Conservation (phyloP, 2,113 vertebrate species). For the Cottus gobio region DNA sequence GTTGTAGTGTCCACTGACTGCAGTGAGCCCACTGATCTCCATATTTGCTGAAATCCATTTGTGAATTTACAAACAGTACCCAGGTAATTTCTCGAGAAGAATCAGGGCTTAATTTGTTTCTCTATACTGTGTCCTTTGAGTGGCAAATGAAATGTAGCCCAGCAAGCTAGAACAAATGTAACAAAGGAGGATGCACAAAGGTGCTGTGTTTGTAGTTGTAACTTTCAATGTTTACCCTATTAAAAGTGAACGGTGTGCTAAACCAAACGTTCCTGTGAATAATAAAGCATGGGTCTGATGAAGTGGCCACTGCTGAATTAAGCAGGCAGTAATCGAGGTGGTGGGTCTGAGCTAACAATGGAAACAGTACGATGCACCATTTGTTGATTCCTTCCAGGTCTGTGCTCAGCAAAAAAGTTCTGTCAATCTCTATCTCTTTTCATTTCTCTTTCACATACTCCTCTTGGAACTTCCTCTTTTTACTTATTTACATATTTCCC, state of each 20-base stretch:
- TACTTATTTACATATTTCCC: conserved; percentile 1
- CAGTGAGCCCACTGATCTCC: neutral
- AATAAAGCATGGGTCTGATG: conserved; percentile 44
- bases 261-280: conserved; percentile 62
- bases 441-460: conserved; percentile 6
- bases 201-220: conserved; percentile 53
- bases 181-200: conserved; percentile 28
- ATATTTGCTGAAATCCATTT: conserved; percentile 34
- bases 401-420: neutral
- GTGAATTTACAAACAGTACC: conserved; percentile 26
- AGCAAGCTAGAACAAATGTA: conserved; percentile 41
- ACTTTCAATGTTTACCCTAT: conserved; percentile 64
- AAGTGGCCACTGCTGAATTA: conserved; percentile 45
- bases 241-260: conserved; percentile 48
- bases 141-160: conserved; percentile 43
- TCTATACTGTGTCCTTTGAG: conserved; percentile 34
- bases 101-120: conserved; percentile 3
- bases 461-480: conserved; percentile 14
- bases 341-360: conserved; percentile 34
- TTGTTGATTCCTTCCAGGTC: conserved; percentile 55
- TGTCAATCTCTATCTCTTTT: conserved; percentile 20
- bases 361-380: neutral
- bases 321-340: conserved; percentile 46
- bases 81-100: conserved; percentile 20
- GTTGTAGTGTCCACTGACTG: neutral